phyloP scores from a whole-genome alignment of 2,888 invertebrate species.

The Diarsia rubi region DNA sequence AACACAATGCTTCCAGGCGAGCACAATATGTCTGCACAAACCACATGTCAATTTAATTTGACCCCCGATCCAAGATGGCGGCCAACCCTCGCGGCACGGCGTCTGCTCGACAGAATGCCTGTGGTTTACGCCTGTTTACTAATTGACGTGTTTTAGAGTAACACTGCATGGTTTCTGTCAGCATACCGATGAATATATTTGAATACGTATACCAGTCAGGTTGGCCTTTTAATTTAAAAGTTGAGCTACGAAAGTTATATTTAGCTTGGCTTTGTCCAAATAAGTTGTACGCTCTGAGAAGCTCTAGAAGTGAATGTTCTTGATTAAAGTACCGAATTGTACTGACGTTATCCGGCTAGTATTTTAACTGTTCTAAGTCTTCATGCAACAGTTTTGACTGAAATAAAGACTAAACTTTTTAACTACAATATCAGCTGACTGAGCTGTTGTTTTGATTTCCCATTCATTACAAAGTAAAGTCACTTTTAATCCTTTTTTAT shows the following conservation, averaged over 20 bases:
- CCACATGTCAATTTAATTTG: conserved; percentile 90
- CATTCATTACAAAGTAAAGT: conserved; percentile 46
- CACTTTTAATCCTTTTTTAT: conserved; percentile 55
- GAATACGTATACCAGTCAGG: conserved; percentile 60
- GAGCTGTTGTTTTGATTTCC: conserved; percentile 48
- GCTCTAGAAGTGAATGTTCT: conserved; percentile 39
- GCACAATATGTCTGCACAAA: conserved; percentile 87
- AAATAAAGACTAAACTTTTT: conserved; percentile 13
- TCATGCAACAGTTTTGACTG: conserved; percentile 8
- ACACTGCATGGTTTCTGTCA: conserved; percentile 81
- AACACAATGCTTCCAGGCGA: conserved; percentile 85
- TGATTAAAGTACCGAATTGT: conserved; percentile 44
- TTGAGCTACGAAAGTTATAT: conserved; percentile 39
- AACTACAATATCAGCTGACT: conserved; percentile 14
- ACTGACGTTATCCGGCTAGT: conserved; percentile 20
- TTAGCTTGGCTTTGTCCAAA: conserved; percentile 35
- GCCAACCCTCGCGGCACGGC: conserved; percentile 79
- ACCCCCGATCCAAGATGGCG: conserved; percentile 89
- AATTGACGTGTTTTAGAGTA: conserved; percentile 87
- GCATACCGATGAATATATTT: conserved; percentile 74
- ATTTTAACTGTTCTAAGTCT: conserved; percentile 21
- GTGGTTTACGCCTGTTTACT: conserved; percentile 84
- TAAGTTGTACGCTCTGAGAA: conserved; percentile 34
- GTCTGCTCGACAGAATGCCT: conserved; percentile 82
- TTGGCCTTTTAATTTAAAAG: conserved; percentile 53